Evolutionary conservation across 1,140 invertebrate genomes (phyloP).

Genomic region (Drosophila rhopaloa): DNA sequence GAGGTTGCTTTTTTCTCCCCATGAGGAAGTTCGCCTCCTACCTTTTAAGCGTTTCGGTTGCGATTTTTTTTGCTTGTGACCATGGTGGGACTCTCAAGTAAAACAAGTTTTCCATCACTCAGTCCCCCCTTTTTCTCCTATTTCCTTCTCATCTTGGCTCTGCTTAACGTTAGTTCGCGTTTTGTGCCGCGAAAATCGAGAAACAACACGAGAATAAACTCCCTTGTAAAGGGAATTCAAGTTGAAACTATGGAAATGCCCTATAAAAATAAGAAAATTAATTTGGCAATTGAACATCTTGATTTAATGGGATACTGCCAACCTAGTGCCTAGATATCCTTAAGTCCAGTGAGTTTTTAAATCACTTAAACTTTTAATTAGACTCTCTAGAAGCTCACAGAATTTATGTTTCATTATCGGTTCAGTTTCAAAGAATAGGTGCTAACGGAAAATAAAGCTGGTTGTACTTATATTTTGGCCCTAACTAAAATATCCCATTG

Average conservation of each 20-base stretch:
- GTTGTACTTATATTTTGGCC: too few species aligned
- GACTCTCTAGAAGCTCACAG: too few species aligned
- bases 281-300: too few species aligned
- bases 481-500: background rate
- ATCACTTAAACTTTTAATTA: too few species aligned
- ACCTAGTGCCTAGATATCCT: too few species aligned
- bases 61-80: slow-evolving; percentile 17
- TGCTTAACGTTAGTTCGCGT: slow-evolving; percentile 20
- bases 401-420: too few species aligned
- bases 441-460: too few species aligned
- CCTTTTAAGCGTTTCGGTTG: slow-evolving; percentile 23
- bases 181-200: slow-evolving; percentile 36
- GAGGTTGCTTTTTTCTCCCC: background rate
- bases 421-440: too few species aligned
- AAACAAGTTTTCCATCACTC: slow-evolving; percentile 36
- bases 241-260: background rate
- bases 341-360: too few species aligned
- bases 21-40: slow-evolving; percentile 9
- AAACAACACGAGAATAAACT: slow-evolving; percentile 14
- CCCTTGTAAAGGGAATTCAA: background rate
- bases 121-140: background rate
- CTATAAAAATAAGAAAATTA: background rate
- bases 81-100: slow-evolving; percentile 32
- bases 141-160: slow-evolving; percentile 1
- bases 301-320: too few species aligned